A percentile compares a stretch with the other conserved stretches of the same genome.
Conservation (phyloP, 2,113 vertebrate species). For the Petromus typicus region DNA sequence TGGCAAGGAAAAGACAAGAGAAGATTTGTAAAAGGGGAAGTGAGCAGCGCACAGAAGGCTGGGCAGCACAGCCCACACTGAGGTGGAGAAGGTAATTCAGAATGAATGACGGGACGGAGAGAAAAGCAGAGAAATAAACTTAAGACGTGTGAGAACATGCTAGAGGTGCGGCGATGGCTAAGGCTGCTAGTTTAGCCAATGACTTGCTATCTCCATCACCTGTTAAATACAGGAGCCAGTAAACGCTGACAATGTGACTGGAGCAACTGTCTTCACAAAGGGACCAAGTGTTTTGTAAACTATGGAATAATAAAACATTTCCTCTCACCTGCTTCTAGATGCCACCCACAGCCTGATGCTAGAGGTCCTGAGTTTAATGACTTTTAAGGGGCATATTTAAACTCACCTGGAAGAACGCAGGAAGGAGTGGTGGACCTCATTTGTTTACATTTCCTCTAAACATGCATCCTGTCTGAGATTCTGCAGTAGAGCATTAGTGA, state of each 20-base stretch:
- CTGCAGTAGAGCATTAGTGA: constrained; percentile 4
- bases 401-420: neutral
- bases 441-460: constrained; percentile 37
- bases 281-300: neutral
- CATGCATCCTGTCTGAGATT: neutral
- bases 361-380: neutral
- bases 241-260: constrained; percentile 56
- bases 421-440: neutral
- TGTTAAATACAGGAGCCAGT: neutral
- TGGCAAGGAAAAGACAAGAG: constrained; percentile 48
- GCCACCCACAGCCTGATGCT: neutral
- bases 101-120: constrained; percentile 9
- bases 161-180: neutral
- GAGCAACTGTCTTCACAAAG: constrained; percentile 51
- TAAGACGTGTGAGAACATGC: neutral
- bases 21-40: constrained; percentile 60
- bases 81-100: constrained; percentile 24
- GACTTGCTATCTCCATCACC: neutral
- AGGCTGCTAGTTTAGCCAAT: neutral
- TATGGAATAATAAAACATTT: neutral
- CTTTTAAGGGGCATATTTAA: constrained; percentile 33
- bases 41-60: neutral
- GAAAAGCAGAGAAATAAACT: constrained; percentile 37
- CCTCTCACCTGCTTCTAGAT: neutral
- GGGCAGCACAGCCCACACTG: constrained; percentile 38